A percentile compares a stretch with the other conserved stretches of the same genome.
Conservation (phyloP, 2,888 invertebrate species). For the Thereva unica region DNA sequence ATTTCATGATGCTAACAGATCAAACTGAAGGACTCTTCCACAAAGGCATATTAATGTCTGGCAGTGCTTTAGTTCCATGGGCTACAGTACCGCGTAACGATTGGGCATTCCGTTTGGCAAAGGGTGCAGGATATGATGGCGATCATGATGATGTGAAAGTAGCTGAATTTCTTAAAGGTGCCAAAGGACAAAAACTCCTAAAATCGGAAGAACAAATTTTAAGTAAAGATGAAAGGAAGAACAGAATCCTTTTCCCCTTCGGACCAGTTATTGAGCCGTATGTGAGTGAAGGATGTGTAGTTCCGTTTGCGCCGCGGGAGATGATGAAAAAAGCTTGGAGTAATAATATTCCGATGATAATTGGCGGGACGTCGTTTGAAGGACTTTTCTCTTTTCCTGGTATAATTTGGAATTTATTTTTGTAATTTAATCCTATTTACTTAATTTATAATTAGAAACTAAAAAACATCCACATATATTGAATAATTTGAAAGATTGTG, state of each 20-base stretch:
- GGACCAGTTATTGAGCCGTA: constrained; percentile 55
- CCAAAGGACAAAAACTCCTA: constrained; percentile 51
- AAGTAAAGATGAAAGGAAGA: constrained; percentile 52
- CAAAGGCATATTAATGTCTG: constrained; percentile 55
- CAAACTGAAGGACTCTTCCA: constrained; percentile 56
- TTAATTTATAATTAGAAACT: constrained; percentile 18
- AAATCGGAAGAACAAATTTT: constrained; percentile 53
- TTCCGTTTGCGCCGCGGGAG: constrained; percentile 51
- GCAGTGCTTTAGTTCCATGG: constrained; percentile 52
- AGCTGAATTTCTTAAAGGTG: constrained; percentile 50
- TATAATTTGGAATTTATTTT: constrained; percentile 24
- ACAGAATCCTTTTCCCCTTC: constrained; percentile 51
- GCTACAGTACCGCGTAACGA: constrained; percentile 47
- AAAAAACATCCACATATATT: constrained; percentile 49
- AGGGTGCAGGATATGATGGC: constrained; percentile 50
- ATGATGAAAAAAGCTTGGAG: constrained; percentile 56
- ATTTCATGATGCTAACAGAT: constrained; percentile 59
- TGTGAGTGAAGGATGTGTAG: constrained; percentile 50
- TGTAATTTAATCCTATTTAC: not conserved
- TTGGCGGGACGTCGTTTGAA: constrained; percentile 56
- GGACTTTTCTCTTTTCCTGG: constrained; percentile 52
- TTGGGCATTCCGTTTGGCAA: constrained; percentile 51
- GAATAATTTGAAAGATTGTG: constrained; percentile 50
- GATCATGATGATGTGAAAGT: constrained; percentile 52
- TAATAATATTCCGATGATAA: constrained; percentile 53